Evolutionary conservation across 1,140 invertebrate genomes (phyloP).

Genomic region (Drosophila elegans): DNA sequence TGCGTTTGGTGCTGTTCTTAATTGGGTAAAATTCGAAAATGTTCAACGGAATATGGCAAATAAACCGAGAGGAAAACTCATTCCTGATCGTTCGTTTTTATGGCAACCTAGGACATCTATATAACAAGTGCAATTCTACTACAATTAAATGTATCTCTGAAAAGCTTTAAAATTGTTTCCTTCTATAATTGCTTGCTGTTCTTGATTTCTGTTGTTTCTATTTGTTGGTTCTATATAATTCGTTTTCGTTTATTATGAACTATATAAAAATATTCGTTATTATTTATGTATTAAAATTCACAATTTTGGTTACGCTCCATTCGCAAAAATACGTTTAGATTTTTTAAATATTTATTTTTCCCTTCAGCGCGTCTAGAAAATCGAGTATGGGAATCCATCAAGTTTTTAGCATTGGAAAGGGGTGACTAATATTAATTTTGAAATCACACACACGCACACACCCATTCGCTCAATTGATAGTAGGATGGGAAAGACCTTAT

Average conservation of each 20-base stretch:
- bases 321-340: slow-evolving; percentile 56
- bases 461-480: slow-evolving; percentile 26
- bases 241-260: slow-evolving; percentile 58
- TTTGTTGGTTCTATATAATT: slow-evolving; percentile 50
- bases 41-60: slow-evolving; percentile 34
- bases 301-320: slow-evolving; percentile 63
- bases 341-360: slow-evolving; percentile 26
- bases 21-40: slow-evolving; percentile 58
- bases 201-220: slow-evolving; percentile 37
- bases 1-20: slow-evolving; percentile 78
- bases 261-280: slow-evolving; percentile 76
- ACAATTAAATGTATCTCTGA: slow-evolving; percentile 67
- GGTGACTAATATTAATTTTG: slow-evolving; percentile 36
- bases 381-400: slow-evolving; percentile 52
- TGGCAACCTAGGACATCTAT: slow-evolving; percentile 61
- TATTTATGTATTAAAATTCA: slow-evolving; percentile 78
- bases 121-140: slow-evolving; percentile 75
- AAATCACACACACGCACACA: slow-evolving; percentile 24
- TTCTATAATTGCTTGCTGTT: slow-evolving; percentile 70
- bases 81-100: slow-evolving; percentile 46
- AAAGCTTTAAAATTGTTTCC: slow-evolving; percentile 75
- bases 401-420: slow-evolving; percentile 24
- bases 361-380: slow-evolving; percentile 50
- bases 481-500: slow-evolving; percentile 3
- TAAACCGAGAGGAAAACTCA: slow-evolving; percentile 1